Percentiles rank a stretch among this genome's conserved stretches.
Conservation (phyloP, 1,140 invertebrate species). For the Penaeus japonicus region DNA sequence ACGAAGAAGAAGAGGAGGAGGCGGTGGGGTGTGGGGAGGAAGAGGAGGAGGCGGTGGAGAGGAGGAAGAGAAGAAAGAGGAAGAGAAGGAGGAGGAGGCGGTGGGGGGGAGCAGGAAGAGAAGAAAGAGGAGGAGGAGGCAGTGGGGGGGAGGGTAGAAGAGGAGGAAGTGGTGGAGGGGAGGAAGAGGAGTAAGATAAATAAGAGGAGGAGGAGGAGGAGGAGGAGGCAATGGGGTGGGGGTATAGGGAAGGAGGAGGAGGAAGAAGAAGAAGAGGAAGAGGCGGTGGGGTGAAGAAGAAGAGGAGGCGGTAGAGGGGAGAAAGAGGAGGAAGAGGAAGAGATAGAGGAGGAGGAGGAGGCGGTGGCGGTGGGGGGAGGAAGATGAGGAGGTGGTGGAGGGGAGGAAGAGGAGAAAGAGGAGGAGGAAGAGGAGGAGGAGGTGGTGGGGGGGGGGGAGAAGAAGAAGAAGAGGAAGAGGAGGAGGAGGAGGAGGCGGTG, state of each 20-base stretch:
- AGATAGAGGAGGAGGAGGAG: background rate
- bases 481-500: background rate
- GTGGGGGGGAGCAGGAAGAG: background rate
- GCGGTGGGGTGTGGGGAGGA: background rate
- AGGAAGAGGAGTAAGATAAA: too few species aligned
- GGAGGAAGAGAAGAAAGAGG: conserved; percentile 7
- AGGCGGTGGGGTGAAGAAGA: background rate
- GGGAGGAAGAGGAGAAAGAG: background rate
- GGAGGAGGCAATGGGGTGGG: too few species aligned
- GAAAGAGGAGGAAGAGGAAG: background rate
- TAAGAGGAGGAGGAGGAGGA: too few species aligned
- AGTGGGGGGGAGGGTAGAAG: background rate
- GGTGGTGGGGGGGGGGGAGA: background rate
- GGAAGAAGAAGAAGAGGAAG: background rate
- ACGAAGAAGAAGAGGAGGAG: background rate
- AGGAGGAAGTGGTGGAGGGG: background rate
- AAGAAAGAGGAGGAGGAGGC: background rate
- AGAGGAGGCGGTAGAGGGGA: too few species aligned
- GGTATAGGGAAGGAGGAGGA: background rate
- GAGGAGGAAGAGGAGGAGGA: background rate
- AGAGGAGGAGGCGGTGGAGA: background rate
- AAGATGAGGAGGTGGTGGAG: background rate
- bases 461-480: background rate
- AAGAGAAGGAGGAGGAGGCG: background rate
- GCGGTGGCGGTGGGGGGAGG: background rate